These are phyloP conservation scores for Nematopogon swammerdamellus DNA, from an alignment of 2,888 invertebrate genomes.

Conservation along the genomic window DNA sequence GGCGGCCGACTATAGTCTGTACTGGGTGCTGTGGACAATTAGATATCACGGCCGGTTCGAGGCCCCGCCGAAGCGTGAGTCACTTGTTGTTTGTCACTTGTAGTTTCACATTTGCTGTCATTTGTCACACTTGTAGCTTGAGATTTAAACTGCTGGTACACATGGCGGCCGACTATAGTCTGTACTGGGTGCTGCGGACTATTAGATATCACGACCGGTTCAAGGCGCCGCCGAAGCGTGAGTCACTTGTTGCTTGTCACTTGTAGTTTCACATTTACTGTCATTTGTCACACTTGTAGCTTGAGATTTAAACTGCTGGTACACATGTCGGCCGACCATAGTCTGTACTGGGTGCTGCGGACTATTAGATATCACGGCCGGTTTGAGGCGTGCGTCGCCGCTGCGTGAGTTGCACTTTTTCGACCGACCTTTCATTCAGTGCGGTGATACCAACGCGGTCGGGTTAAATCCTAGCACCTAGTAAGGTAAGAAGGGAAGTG, in stretches of 20 bases:
- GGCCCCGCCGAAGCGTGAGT: conserved; percentile 25
- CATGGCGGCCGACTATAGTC: conserved; percentile 71
- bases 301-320: conserved; percentile 70
- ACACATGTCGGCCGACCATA: conserved; percentile 74
- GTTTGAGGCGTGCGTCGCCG: conserved; percentile 22
- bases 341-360: conserved; percentile 72
- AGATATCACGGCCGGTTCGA: conserved; percentile 30
- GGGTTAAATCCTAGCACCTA: too few relatives aligned
- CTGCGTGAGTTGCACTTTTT: conserved; percentile 27
- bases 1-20: conserved; percentile 73
- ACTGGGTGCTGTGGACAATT: conserved; percentile 64
- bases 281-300: too few relatives aligned
- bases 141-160: conserved; percentile 74
- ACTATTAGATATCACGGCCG: conserved; percentile 34
- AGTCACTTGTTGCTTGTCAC: too few relatives aligned
- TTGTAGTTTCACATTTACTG: too few relatives aligned
- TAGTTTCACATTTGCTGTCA: too few relatives aligned
- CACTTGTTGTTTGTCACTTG: too few relatives aligned
- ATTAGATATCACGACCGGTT: conserved; percentile 30
- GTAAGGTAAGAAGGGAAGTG: too few relatives aligned
- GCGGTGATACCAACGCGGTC: too few relatives aligned
- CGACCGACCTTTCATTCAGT: too few relatives aligned
- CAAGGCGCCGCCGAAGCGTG: conserved; percentile 25
- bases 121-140: too few relatives aligned
- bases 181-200: conserved; percentile 69